These are phyloP conservation scores for Anarrhichthys ocellatus DNA, from an alignment of 2,113 vertebrate species.

Conservation along the genomic window DNA sequence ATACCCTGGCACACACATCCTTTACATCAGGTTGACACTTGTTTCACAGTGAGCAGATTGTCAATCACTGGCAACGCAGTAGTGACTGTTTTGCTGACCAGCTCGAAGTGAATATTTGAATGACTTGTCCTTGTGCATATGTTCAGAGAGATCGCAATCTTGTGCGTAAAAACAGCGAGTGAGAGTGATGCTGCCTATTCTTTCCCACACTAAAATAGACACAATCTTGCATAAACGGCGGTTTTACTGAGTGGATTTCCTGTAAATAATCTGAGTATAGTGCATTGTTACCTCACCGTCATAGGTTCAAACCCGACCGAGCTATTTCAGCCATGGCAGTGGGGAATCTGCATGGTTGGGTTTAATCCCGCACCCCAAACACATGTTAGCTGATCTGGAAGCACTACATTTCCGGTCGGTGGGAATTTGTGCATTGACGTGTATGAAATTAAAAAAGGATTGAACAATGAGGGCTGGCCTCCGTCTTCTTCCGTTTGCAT, in stretches of 20 bases:
- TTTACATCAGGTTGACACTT: too few species aligned
- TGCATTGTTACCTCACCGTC: conserved; percentile 3
- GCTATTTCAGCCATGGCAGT: not conserved
- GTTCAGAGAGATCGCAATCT: too few species aligned
- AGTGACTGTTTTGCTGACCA: too few species aligned
- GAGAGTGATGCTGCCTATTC: not conserved
- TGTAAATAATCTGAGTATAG: conserved; percentile 46
- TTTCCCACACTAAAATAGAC: conserved; percentile 15
- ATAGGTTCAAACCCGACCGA: conserved; percentile 6
- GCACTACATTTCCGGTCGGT: too few species aligned
- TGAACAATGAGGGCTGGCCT: conserved; percentile 13
- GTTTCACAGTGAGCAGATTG: too few species aligned
- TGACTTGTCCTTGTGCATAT: too few species aligned
- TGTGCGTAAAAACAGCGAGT: not conserved
- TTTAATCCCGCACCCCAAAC: not conserved
- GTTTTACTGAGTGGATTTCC: conserved; percentile 46
- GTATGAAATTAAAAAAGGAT: conserved; percentile 42
- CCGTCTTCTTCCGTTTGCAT: conserved; percentile 41
- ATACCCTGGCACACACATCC: too few species aligned
- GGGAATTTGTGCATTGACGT: not conserved
- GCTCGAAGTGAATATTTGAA: too few species aligned
- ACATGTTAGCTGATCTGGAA: not conserved
- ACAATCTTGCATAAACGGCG: conserved; percentile 40
- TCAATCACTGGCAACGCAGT: too few species aligned
- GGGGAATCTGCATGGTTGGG: conserved; percentile 13